phyloP scores from a whole-genome alignment of 2,888 invertebrate genomes.

The Tetanocera ferruginea region DNA sequence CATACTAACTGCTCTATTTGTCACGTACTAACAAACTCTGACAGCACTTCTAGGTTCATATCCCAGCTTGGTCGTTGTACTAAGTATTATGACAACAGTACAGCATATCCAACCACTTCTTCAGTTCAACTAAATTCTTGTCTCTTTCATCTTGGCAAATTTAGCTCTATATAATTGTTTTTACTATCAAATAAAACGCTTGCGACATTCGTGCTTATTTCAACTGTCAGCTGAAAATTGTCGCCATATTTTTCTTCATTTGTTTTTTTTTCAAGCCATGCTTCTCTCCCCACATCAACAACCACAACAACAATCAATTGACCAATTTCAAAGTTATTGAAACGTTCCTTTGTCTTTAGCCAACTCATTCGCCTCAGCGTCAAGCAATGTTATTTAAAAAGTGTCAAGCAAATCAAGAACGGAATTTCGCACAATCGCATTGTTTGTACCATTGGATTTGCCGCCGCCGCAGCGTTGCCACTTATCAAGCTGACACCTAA shows the following conservation, averaged over 20 bases:
- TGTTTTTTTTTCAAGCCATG: no score
- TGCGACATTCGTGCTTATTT: not conserved
- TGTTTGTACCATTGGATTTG: conserved; percentile 48
- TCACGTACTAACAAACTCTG: no score
- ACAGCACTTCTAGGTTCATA: no score
- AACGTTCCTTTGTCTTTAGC: conserved; percentile 46
- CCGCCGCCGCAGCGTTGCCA: conserved; percentile 52
- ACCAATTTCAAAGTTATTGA: conserved; percentile 52
- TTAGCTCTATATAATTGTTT: not conserved
- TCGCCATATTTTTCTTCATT: not conserved
- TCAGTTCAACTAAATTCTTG: no score
- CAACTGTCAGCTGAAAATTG: not conserved
- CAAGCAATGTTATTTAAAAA: conserved; percentile 41
- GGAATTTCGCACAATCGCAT: conserved; percentile 54
- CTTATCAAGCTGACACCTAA: conserved; percentile 68
- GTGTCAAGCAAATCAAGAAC: conserved; percentile 55
- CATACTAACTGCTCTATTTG: no score
- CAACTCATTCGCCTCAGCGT: conserved; percentile 6
- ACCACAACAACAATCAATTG: not conserved
- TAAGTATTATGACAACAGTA: no score
- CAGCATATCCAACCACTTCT: no score
- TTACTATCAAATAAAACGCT: not conserved
- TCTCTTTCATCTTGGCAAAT: not conserved
- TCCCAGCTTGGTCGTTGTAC: no score
- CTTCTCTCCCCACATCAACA: no score